A percentile compares a stretch with the other conserved stretches of the same genome.
Evolutionary conservation across 64 coral and sea anemone genomes (phyloP).

Genomic region (Stichodactyla helianthus): DNA sequence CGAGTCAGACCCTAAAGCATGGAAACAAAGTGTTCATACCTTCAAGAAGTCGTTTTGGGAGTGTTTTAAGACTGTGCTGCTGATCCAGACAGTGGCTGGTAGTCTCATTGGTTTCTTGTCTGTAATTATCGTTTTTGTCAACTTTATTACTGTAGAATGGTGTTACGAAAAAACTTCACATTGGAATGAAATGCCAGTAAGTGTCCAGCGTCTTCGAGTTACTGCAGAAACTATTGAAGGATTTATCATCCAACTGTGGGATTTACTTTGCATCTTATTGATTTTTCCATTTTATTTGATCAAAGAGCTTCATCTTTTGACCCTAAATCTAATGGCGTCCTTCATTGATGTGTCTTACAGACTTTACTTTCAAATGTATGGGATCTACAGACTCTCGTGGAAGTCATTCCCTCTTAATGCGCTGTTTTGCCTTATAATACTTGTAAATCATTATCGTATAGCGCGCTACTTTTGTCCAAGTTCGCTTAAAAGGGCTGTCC

Average conservation of each 20-base stretch:
- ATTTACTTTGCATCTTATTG: slow-evolving; percentile 27
- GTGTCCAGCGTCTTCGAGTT: slow-evolving; percentile 45
- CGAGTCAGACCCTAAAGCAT: slow-evolving; percentile 12
- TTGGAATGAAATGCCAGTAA: slow-evolving; percentile 45
- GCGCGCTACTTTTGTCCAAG: too few species aligned
- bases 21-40: not conserved
- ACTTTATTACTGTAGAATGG: slow-evolving; percentile 60
- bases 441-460: too few species aligned
- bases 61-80: not conserved
- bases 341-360: too few species aligned
- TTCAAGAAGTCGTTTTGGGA: slow-evolving; percentile 1
- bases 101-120: slow-evolving; percentile 27
- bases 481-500: too few species aligned
- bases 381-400: too few species aligned
- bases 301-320: too few species aligned
- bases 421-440: too few species aligned
- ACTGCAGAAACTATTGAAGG: slow-evolving; percentile 23
- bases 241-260: slow-evolving; percentile 57
- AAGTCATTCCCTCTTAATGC: too few species aligned
- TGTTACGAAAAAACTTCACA: slow-evolving; percentile 48
- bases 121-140: slow-evolving; percentile 39
- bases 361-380: too few species aligned
- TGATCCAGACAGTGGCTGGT: slow-evolving; percentile 29
- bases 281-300: too few species aligned
- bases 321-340: too few species aligned